Percentiles rank a stretch among this genome's conserved stretches.
Evolutionary conservation across 2,797 vertebrate genomes (phyloP).

Genomic region (Kryptolebias ocellatus): DNA sequence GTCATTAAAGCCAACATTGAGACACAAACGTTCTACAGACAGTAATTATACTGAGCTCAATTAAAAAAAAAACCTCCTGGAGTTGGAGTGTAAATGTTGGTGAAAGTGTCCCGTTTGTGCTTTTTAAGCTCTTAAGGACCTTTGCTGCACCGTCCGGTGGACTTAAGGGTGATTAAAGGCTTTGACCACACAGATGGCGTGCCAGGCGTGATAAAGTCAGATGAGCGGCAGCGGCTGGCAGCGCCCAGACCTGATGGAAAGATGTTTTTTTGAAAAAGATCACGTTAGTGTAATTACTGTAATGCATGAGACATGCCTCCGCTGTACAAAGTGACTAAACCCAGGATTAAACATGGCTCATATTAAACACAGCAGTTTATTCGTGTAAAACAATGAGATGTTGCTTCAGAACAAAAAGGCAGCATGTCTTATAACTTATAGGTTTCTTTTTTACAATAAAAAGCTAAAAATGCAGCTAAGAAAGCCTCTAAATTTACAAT

Average conservation of each 20-base stretch:
- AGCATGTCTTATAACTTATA: no score
- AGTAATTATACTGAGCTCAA: constrained; percentile 19
- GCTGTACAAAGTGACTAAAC: background rate
- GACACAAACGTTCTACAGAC: background rate
- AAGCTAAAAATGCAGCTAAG: no score
- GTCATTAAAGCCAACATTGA: constrained; percentile 9
- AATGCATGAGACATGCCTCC: constrained; percentile 27
- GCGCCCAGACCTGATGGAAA: background rate
- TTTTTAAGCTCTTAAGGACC: constrained; percentile 74
- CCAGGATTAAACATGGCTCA: constrained; percentile 18
- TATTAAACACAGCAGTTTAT: background rate
- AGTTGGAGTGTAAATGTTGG: constrained; percentile 28
- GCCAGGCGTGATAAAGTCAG: constrained; percentile 33
- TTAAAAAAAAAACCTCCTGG: constrained; percentile 2
- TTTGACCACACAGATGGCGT: constrained; percentile 56
- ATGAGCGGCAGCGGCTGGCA: constrained; percentile 24
- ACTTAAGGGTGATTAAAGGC: constrained; percentile 74
- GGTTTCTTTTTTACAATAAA: no score
- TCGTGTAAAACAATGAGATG: background rate
- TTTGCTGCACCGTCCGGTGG: constrained; percentile 48
- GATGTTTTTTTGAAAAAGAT: background rate
- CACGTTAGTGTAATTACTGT: constrained; percentile 48
- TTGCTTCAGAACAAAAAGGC: no score
- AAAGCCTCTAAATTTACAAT: no score
- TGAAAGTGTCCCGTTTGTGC: constrained; percentile 58